phyloP scores from a whole-genome alignment of 2,797 vertebrate genomes.

The Phrynocephalus guinanensis region DNA sequence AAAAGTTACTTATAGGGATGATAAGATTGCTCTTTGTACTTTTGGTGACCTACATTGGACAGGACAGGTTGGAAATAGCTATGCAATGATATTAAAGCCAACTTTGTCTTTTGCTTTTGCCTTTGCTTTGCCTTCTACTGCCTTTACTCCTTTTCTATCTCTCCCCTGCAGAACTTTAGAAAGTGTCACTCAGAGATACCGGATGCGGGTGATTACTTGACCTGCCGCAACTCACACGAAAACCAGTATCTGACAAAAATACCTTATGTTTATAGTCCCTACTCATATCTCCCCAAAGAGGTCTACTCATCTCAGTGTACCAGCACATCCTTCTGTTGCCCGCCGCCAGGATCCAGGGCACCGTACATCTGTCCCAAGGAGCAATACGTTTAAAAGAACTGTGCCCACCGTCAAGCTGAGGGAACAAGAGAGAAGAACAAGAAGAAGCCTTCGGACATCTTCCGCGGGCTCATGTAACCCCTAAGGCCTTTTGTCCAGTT shows the following conservation, averaged over 20 bases:
- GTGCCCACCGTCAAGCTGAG: conserved; percentile 11
- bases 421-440: conserved; percentile 8
- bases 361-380: conserved; percentile 84
- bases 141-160: conserved; percentile 2
- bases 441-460: conserved; percentile 28
- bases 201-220: conserved; percentile 86
- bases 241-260: conserved; percentile 79
- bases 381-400: conserved; percentile 83
- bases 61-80: background rate
- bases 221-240: conserved; percentile 79
- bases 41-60: background rate
- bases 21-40: background rate
- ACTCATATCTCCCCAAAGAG: conserved; percentile 82
- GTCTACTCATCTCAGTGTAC: conserved; percentile 78
- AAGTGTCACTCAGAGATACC: conserved; percentile 83
- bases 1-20: no score
- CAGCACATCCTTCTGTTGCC: conserved; percentile 78
- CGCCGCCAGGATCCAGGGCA: conserved; percentile 79
- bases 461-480: background rate
- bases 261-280: conserved; percentile 76
- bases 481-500: conserved; percentile 46
- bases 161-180: conserved; percentile 83
- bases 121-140: background rate
- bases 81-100: background rate
- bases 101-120: background rate